Evolutionary conservation across 2,113 vertebrate genomes (phyloP), one percentile per base, ranked within the genome.

Genomic region (Paramisgurnus dabryanus): DNA sequence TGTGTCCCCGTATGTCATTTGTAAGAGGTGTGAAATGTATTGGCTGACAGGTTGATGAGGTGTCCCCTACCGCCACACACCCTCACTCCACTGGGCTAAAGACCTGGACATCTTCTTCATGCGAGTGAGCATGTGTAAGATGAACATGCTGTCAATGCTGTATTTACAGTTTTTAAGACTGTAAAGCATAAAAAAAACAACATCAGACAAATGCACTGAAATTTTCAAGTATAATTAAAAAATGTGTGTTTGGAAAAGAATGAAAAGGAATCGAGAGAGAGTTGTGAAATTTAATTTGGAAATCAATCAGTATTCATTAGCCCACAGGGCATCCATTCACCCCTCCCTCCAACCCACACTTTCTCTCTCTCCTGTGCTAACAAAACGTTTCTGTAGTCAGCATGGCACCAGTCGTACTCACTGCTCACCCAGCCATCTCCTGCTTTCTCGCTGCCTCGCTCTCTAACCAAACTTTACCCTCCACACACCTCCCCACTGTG

Each of bases 401-500:
- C 74, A 78, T 80, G 82, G 74, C 84, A 84, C 74, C 69, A 66
- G n/a, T 63, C 80, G 83, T 91, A 90, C 83, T 92, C 92, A 93
- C 91, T 94, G 93, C 83, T 93, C 91, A 92, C 22, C 88, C 89
- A 91, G 81, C 77, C 86, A 87, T 90, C 85, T 76, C 92, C 83
- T 49, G 55, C 87, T 86, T 85, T 87, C 87, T 90, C 89, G 90
- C 85, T 17, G 85, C 88, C 82, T 87, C 79, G 88, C 87, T 90
- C 87, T 88, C 87, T 92, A 92, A 91, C 89, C 85, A 92, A 94
- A 93, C 90, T 91, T 92, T 91, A 91, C 80, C 83, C 80, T 80
- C 85, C 87, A 83, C 88, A 88, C 89, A 85, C 89, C 87, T 91
- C 85, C 82, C 88, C 83, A 82, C 91, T 84, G 67, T 90, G 82